These are phyloP conservation scores for Lepidochitona cinerea DNA, from an alignment of 2,888 invertebrate species.

Conservation along the genomic window DNA sequence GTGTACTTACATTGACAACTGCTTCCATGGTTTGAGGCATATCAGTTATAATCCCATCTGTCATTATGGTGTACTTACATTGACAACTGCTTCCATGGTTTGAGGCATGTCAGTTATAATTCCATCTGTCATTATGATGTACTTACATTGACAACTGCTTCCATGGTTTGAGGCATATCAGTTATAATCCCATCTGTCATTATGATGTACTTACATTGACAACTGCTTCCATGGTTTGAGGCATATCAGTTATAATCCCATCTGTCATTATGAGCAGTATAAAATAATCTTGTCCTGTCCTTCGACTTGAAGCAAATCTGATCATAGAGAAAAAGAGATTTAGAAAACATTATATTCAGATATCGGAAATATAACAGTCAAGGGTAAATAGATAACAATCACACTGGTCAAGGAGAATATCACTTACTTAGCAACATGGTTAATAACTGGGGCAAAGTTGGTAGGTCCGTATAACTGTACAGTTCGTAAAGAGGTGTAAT, in stretches of 20 bases:
- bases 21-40: no score
- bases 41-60: no score
- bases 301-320: conserved; percentile 72
- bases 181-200: neutral
- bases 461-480: conserved; percentile 76
- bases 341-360: neutral
- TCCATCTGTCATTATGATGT: no score
- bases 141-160: no score
- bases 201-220: conserved; percentile 55
- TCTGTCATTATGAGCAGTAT: conserved; percentile 77
- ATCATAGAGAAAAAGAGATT: neutral
- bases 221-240: conserved; percentile 69
- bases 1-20: no score
- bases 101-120: no score
- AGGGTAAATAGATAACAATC: neutral
- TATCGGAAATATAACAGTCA: neutral
- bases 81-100: no score
- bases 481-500: conserved; percentile 72
- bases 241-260: conserved; percentile 77
- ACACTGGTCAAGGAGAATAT: no score
- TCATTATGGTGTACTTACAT: no score
- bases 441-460: conserved; percentile 76
- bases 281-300: conserved; percentile 74
- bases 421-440: conserved; percentile 72
- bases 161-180: no score